Base-by-base conservation (phyloP, 2,888 invertebrate genomes). In the Eurytoma adleriae region DNA sequence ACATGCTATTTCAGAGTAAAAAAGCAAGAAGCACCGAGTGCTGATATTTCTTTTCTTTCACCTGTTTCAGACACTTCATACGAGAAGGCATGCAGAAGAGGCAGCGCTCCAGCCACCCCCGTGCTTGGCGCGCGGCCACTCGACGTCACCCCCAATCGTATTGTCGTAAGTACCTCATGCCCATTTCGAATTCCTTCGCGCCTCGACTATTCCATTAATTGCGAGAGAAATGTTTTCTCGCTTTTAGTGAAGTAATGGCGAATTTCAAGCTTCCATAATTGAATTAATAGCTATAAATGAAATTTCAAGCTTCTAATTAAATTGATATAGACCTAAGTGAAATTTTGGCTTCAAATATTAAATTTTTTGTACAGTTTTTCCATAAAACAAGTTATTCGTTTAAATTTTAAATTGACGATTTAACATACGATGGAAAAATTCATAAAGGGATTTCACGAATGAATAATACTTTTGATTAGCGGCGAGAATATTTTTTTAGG, bases 61-160 rank as follows among this genome's bases (percentile, higher is more conserved):
- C 78, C 84, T 86, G 88, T 93, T 93, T 27, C 93, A 97, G 97
- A 97, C 91, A 96, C 97, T 86, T 96, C 96, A 85, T 97, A 97
- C 92, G 97, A 97, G 92, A 97, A 97, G 91, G 96, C 96, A 91
- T 96, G 96, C 90, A 94, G 96, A 85, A 94, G 96, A 85, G 96
- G 96, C 83, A 95, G 95, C 86, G 96, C 96, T 79, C 97, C 97
- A 81, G 95, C 95, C 85, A 96, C 96, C 85, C 96, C 96, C 80
- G 95, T 96, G 84, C 93, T 96, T 84, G 96, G 96, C 83, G 92
- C 92, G 82, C 88, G 92, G 84, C 91, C 94, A 93, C 91, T 94
- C 93, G 93, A 92, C 84, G 92, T 93, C 91, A 96, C 96, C 85
- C 95, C 96, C 80, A 96, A 96, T 85, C 94, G 96, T 85, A 95